Conservation (phyloP, 2,113 vertebrate species). For the Puntigrus tetrazona region DNA sequence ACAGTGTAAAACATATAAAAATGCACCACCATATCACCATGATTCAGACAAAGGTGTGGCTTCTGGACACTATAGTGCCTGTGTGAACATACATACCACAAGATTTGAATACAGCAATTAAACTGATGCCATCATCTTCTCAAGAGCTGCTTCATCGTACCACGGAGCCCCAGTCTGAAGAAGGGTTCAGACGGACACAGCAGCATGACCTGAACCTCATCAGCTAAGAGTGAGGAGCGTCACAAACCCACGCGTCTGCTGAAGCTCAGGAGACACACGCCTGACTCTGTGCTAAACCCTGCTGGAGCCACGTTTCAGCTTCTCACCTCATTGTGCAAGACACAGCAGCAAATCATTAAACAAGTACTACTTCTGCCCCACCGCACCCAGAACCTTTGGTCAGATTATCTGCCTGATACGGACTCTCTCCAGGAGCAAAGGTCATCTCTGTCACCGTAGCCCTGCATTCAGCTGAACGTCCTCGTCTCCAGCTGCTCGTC, state of each 20-base stretch:
- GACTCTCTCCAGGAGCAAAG: slow-evolving; percentile 62
- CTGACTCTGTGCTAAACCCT: no score
- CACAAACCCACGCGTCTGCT: no score
- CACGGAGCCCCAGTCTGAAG: not conserved
- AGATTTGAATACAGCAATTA: not conserved
- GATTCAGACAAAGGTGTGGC: no score
- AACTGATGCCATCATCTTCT: not conserved
- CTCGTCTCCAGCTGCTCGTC: not conserved
- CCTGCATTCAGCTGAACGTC: not conserved
- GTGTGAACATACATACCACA: not conserved
- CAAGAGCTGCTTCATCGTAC: not conserved
- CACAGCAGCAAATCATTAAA: slow-evolving; percentile 49
- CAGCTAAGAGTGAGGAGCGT: not conserved
- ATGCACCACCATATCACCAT: not conserved
- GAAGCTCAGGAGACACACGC: no score
- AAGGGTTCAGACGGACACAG: no score
- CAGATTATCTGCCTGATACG: slow-evolving; percentile 18
- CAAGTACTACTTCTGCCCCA: slow-evolving; percentile 26
- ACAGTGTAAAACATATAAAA: not conserved
- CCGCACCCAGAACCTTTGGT: slow-evolving; percentile 65
- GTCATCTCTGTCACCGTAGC: slow-evolving; percentile 48
- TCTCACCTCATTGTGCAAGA: not conserved
- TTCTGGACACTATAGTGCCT: not conserved
- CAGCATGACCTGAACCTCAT: no score
- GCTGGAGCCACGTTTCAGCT: no score